Evolutionary conservation across 2,797 vertebrate species (phyloP), one percentile per base, ranked within the genome.

Genomic region (Lithobates sylvaticus): DNA sequence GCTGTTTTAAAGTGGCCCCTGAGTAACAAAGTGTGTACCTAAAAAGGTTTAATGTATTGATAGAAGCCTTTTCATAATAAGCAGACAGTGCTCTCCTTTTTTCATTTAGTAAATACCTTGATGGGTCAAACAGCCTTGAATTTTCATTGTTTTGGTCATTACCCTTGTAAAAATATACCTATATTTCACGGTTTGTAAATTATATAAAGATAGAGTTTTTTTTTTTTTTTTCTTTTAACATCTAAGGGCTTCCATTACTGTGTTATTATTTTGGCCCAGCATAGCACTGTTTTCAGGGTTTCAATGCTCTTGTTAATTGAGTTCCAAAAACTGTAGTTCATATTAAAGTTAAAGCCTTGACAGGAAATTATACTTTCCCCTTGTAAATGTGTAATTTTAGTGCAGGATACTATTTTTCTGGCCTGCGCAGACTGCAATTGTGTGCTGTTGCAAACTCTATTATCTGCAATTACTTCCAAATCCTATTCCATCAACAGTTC

Each of bases 381-480:
- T 61, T 72, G 29, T 72, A 81, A 81, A 81, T 81, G 79, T 71
- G 42, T 67, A 36, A 42, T 27, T 78, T 78, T 78, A 81, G 47
- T 61, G 34, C 47, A 39, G 78, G 44, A 81, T 54, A 36, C 67
- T 32, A 58, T 71, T 80, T 78, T 78, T 34, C 78, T 54, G 42
- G 26, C 78, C 69, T 80, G 69, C 32, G 42, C 27, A n/a, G 44
- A 71, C 67, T 78, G 76, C 68, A 67, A 70, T 81, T 81, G 29
- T 81, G 69, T 81, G 79, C 68, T 72, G 68, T 81, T 81, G 68
- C 67, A 72, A 72, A 72, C 68, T 81, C 44, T 81, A 81, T 81
- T 81, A 81, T 70, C 68, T 29, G n/a, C 79, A 81, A 81, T 72
- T 72, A 81, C 79, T 72, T 72, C 68, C 69, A 81, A 81, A 72